phyloP scores from a whole-genome alignment of 2,888 invertebrate species.

The Ethmia dodecea region DNA sequence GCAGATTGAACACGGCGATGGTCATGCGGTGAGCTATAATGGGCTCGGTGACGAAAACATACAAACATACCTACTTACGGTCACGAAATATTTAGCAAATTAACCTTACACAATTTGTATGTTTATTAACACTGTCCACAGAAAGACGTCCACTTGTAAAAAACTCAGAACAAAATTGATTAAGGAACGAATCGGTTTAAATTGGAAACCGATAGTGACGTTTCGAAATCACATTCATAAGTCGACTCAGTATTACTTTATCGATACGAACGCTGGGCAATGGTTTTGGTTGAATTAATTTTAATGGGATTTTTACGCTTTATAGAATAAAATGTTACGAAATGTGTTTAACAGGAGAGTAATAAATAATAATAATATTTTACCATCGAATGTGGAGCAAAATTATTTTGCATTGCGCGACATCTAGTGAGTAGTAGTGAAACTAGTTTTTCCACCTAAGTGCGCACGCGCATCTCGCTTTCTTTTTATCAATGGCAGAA shows the following conservation, averaged over 20 bases:
- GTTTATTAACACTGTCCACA: conserved; percentile 56
- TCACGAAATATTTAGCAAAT: conserved; percentile 33
- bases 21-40: conserved; percentile 37
- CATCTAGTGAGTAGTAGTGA: conserved; percentile 42
- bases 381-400: conserved; percentile 23
- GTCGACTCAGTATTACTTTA: conserved; percentile 72
- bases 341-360: conserved; percentile 63
- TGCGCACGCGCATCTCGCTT: conserved; percentile 59
- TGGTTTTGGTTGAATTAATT: conserved; percentile 76
- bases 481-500: conserved; percentile 19
- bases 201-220: conserved; percentile 77
- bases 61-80: conserved; percentile 31
- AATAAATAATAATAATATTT: conserved; percentile 55
- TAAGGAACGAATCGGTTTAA: conserved; percentile 77
- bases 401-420: conserved; percentile 33
- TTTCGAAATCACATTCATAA: conserved; percentile 77
- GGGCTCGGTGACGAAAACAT: conserved; percentile 35
- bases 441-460: conserved; percentile 27
- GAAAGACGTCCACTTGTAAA: conserved; percentile 56
- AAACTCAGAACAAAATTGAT: conserved; percentile 71
- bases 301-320: conserved; percentile 75
- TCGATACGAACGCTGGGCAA: conserved; percentile 73
- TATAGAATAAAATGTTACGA: conserved; percentile 73
- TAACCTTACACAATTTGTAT: conserved; percentile 54
- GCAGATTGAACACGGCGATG: conserved; percentile 45